These are phyloP conservation scores for Crax fasciolata DNA, from an alignment of 2,797 vertebrate genomes.

Conservation along the genomic window DNA sequence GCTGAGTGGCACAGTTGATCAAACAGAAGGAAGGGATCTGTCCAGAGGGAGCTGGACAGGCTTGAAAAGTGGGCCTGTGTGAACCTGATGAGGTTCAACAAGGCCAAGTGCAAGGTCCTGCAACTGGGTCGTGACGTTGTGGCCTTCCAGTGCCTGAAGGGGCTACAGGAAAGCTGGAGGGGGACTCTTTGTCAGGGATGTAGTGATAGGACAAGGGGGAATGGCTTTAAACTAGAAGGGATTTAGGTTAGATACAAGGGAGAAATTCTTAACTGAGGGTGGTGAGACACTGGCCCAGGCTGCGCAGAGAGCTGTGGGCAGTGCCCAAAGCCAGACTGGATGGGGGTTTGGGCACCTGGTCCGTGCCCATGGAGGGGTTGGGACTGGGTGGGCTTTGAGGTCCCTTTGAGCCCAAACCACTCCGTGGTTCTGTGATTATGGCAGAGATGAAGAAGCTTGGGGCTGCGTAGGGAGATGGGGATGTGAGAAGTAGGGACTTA, in stretches of 20 bases:
- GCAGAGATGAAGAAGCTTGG: not conserved
- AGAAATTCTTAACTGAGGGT: no score
- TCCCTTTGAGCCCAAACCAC: not conserved
- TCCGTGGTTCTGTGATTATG: rapidly evolving
- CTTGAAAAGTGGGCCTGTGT: not conserved
- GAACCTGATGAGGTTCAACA: not conserved
- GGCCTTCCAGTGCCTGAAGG: no score
- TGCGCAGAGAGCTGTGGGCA: no score
- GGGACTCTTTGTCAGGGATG: no score
- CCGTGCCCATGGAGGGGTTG: not conserved
- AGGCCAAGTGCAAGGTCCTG: not conserved
- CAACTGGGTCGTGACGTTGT: no score
- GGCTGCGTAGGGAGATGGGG: not conserved
- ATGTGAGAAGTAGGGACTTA: not conserved
- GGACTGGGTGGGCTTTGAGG: not conserved
- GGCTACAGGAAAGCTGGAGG: no score
- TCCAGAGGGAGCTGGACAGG: not conserved
- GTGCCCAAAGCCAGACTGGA: not conserved
- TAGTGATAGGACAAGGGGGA: no score
- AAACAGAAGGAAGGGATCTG: not conserved
- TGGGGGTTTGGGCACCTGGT: not conserved
- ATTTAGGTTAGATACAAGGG: no score
- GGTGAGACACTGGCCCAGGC: no score
- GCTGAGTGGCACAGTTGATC: not conserved
- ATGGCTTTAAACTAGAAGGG: no score